Conservation (phyloP, 2,888 invertebrate genomes). For the Xylota segnis region DNA sequence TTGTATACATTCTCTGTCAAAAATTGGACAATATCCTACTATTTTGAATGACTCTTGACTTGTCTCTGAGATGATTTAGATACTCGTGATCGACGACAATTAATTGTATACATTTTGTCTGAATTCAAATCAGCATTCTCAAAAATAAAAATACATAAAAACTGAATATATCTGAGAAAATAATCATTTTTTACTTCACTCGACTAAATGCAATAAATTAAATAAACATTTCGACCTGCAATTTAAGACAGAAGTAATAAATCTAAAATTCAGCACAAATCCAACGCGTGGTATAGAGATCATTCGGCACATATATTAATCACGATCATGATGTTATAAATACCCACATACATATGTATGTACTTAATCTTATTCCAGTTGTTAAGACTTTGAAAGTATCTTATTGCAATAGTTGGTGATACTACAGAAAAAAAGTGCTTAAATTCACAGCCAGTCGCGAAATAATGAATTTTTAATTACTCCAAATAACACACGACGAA, state of each 20-base stretch:
- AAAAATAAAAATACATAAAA: slow-evolving; percentile 16
- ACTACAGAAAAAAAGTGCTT: slow-evolving; percentile 27
- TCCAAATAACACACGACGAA: slow-evolving; percentile 40
- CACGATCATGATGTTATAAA: neutral
- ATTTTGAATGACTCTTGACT: too few species aligned
- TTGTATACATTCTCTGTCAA: too few species aligned
- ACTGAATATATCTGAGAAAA: too few species aligned
- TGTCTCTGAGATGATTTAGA: slow-evolving; percentile 1
- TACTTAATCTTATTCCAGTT: slow-evolving; percentile 25
- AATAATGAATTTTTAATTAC: slow-evolving; percentile 65
- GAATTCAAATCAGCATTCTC: too few species aligned
- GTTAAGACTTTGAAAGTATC: slow-evolving; percentile 38
- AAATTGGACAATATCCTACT: too few species aligned
- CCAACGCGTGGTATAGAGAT: slow-evolving; percentile 15
- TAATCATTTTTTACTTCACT: neutral
- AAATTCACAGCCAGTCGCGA: slow-evolving; percentile 48
- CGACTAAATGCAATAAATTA: slow-evolving; percentile 47
- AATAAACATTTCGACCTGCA: slow-evolving; percentile 11
- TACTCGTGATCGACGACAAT: too few species aligned
- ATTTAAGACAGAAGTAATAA: slow-evolving; percentile 51
- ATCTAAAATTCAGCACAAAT: slow-evolving; percentile 59
- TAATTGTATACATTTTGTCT: too few species aligned
- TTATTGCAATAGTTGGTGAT: slow-evolving; percentile 2
- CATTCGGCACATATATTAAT: neutral
- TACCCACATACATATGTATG: too few species aligned